Percentiles rank a stretch among this genome's conserved stretches.
phyloP scores from a whole-genome alignment of 2,113 vertebrate species.

The Camelus bactrianus region DNA sequence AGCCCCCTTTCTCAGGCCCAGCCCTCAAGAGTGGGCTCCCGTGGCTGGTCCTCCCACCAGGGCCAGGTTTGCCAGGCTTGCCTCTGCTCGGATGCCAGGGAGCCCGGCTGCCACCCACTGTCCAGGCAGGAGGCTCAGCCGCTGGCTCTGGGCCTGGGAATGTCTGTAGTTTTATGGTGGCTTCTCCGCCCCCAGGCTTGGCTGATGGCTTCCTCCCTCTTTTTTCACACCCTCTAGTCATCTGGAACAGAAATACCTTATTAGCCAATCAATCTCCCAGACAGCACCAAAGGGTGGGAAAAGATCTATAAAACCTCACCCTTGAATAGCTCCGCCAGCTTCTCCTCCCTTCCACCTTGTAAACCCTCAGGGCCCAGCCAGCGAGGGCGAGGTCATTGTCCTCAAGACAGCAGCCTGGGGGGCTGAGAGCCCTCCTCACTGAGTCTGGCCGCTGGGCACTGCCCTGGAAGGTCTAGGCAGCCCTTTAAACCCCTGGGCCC shows the following conservation, averaged over 20 bases:
- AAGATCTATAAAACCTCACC: constrained; percentile 54
- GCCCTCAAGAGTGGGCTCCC: not conserved
- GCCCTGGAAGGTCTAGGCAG: not conserved
- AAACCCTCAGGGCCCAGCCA: not conserved
- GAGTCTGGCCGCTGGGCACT: not conserved
- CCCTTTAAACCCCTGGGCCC: not conserved
- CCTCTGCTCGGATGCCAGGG: not conserved
- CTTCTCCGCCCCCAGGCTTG: not conserved
- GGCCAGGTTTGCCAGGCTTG: fast-evolving
- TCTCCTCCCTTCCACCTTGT: constrained; percentile 9
- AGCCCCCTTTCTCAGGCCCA: not conserved
- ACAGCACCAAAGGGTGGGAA: constrained; percentile 38
- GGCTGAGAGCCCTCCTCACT: not conserved
- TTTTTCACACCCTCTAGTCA: not conserved
- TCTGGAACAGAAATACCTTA: constrained; percentile 46
- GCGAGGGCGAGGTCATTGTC: not conserved
- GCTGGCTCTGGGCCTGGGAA: not conserved
- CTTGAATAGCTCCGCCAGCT: not conserved
- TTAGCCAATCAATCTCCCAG: not conserved
- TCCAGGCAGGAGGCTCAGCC: not conserved
- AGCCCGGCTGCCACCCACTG: fast-evolving
- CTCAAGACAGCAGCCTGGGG: not conserved
- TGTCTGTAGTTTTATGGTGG: not conserved
- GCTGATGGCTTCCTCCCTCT: not conserved
- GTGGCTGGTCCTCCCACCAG: not conserved